These are phyloP conservation scores for Pristiophorus japonicus DNA, from an alignment of 2,113 vertebrate species.

Conservation along the genomic window DNA sequence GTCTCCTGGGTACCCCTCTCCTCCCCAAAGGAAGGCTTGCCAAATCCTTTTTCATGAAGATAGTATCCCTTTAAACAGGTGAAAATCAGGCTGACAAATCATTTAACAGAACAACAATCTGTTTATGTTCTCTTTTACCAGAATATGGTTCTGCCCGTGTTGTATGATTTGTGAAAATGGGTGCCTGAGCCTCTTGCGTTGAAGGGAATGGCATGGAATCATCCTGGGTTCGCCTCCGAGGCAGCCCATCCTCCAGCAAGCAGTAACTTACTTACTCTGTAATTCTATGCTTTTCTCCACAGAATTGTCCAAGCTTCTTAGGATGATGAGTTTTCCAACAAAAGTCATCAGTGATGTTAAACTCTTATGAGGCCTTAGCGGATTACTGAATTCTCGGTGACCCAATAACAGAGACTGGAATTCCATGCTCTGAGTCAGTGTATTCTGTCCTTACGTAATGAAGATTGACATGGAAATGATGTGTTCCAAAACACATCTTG, in stretches of 20 bases:
- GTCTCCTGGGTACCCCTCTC: not conserved
- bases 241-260: not conserved
- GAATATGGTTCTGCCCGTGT: not conserved
- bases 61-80: not conserved
- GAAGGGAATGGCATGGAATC: not conserved
- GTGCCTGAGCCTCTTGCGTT: not conserved
- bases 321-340: not conserved
- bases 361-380: not conserved
- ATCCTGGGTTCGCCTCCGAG: not conserved
- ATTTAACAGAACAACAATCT: not conserved
- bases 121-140: not conserved
- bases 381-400: not conserved
- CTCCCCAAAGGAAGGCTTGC: not conserved
- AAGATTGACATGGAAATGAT: not conserved
- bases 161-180: not conserved
- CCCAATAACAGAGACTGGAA: not conserved
- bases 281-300: not conserved
- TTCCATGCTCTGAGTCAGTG: not conserved
- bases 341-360: no score
- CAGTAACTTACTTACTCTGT: not conserved
- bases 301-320: not conserved
- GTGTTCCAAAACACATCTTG: slow-evolving; percentile 5
- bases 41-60: not conserved
- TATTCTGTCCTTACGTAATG: not conserved
- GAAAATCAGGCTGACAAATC: not conserved